These are phyloP conservation scores for Bubo blakistoni DNA, from an alignment of 2,113 vertebrate species.

Conservation along the genomic window DNA sequence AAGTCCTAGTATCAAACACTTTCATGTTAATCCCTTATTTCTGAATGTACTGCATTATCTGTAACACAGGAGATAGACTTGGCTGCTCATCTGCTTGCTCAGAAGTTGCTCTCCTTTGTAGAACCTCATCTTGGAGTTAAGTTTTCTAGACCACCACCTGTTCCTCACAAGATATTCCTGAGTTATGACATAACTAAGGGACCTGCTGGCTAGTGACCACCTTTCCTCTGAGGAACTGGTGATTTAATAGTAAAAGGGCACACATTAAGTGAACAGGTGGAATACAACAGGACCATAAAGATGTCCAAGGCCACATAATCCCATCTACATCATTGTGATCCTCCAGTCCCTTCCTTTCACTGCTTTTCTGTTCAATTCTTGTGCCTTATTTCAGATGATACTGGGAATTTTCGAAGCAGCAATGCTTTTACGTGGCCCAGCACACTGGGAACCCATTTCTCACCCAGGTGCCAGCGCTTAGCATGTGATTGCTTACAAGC, in stretches of 20 bases:
- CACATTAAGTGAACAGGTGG: background rate
- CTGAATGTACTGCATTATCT: background rate
- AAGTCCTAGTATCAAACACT: background rate
- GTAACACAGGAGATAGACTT: background rate
- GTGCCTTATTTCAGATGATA: background rate
- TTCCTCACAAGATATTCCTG: background rate
- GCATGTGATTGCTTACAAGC: background rate
- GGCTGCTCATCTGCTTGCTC: background rate
- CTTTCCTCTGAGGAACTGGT: background rate
- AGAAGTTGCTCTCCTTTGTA: background rate
- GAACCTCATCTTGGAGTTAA: background rate
- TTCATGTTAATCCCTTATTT: background rate
- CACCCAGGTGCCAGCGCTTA: background rate
- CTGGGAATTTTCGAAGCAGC: background rate
- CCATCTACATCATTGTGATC: rapidly evolving
- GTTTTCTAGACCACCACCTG: background rate
- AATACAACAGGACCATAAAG: background rate
- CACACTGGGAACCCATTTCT: background rate
- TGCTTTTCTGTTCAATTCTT: background rate
- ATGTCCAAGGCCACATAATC: background rate
- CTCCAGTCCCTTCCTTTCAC: background rate
- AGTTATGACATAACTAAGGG: background rate
- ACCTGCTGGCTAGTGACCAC: background rate
- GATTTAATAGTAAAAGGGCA: background rate
- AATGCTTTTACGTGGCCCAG: background rate